These are phyloP conservation scores for Pachyramphus minor DNA, from an alignment of 2,113 vertebrate species.

Conservation along the genomic window DNA sequence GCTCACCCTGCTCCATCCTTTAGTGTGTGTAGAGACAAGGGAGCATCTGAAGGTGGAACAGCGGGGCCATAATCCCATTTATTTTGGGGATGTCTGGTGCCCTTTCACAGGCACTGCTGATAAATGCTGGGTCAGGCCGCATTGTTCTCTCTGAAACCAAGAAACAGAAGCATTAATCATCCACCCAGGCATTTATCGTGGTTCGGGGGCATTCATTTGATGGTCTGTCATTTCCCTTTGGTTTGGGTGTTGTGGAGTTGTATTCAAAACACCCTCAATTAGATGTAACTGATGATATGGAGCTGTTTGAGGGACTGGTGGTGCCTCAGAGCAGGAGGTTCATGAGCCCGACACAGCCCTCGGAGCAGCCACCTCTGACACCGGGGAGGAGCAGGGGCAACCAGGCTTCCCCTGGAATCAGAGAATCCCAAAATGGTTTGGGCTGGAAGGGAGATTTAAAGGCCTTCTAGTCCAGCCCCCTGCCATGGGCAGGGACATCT, in stretches of 20 bases:
- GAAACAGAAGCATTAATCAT: constrained; percentile 64
- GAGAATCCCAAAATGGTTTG: not conserved
- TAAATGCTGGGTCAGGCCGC: not conserved
- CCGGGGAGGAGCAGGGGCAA: fast-evolving
- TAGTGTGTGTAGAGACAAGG: fast-evolving
- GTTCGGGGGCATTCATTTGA: constrained; percentile 57
- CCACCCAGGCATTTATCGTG: constrained; percentile 52
- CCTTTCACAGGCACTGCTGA: constrained; percentile 1
- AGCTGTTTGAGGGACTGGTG: constrained; percentile 36
- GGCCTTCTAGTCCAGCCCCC: not conserved
- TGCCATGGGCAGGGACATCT: not conserved
- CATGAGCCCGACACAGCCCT: not conserved
- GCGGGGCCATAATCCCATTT: not conserved
- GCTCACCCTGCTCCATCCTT: not conserved
- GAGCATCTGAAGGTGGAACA: not conserved
- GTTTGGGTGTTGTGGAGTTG: constrained; percentile 51
- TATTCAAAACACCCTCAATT: constrained; percentile 56
- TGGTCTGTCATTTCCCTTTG: constrained; percentile 65
- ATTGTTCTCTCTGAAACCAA: constrained; percentile 49
- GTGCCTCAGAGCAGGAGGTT: not conserved
- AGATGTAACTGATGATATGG: constrained; percentile 46
- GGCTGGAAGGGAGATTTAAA: not conserved
- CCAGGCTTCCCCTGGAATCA: not conserved
- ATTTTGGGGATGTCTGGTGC: constrained; percentile 1
- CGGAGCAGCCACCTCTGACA: fast-evolving